Base-by-base conservation (phyloP, 1,140 invertebrate genomes). In the Glomeris maerens region DNA sequence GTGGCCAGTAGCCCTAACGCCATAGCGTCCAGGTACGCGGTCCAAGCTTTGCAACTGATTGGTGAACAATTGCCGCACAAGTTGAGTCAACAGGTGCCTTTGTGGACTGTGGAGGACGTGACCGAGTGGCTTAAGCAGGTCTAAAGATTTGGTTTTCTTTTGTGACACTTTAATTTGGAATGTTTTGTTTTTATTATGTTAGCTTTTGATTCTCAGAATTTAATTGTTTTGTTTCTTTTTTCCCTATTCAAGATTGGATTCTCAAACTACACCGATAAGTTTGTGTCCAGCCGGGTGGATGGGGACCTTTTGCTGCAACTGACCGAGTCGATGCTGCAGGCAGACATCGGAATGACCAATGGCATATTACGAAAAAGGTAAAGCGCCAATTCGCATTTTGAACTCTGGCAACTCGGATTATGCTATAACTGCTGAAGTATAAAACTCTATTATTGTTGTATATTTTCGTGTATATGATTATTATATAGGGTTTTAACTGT, bases 1-100 rank as follows among this genome's bases (percentile, higher is more conserved):
- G 88, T 97, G 0, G 95, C 95, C 3, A 93, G 90, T 63, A 96
- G 91, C 66, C 94, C 95, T 0, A 97, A 97, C 66, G 92, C 93
- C 4, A 83, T 96, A 3, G 94, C 94, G 0, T 95, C 93, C 0
- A 95, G 94, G 67, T 96, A 93, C 64, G 94, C 95, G 0, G 90
- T 84, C 1, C 90, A 97, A 72, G 94, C 95, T 0, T 70, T 99
- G 53, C 76, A 86, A 52, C 72, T 96, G 1, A 95, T 98, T 40
- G 94, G 93, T 0, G 94, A 98, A 66, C 87, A 92, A 62, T 83
- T 97, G 13, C 94, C 94, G 0, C 92, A 98, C 60, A 96, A 95
- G 66, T 69, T 98, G 26, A 95, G 91, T 23, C 94, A 97, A 64
- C 93, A 98, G 67, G 93, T 97, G 2, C 95, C 95, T 0, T 71